Conservation (phyloP, 2,797 vertebrate genomes). For the Sarcoramphus papa region DNA sequence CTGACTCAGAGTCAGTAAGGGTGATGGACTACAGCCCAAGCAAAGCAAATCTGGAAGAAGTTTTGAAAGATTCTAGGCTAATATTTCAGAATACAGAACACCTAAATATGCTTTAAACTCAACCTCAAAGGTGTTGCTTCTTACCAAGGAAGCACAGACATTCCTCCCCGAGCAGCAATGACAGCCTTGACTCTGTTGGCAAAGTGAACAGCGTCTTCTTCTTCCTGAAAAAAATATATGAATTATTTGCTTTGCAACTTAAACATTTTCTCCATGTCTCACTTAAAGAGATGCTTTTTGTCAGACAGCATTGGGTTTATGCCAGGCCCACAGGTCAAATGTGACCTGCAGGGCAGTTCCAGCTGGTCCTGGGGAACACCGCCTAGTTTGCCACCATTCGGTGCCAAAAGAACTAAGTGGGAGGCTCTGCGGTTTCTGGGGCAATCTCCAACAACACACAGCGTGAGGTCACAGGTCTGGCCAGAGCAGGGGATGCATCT, state of each 20-base stretch:
- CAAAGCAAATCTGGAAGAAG: neutral
- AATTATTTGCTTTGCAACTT: neutral
- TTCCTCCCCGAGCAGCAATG: conserved; percentile 79
- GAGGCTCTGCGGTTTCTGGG: neutral
- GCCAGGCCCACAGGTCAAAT: neutral
- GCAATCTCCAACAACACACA: neutral
- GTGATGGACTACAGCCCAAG: neutral
- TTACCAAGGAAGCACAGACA: conserved; percentile 84
- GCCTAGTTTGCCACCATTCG: neutral
- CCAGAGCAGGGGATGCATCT: neutral
- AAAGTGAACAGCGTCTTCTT: conserved; percentile 83
- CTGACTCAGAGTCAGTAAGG: neutral
- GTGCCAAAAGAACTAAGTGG: neutral
- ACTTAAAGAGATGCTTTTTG: neutral
- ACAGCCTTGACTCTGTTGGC: conserved; percentile 85
- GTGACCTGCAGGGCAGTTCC: neutral
- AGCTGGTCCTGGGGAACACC: neutral
- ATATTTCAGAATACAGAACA: neutral
- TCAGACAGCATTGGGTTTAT: neutral
- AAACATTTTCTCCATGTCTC: neutral
- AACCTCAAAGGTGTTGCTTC: neutral
- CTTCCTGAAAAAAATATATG: conserved; percentile 64
- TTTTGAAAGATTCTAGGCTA: neutral
- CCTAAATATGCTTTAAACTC: neutral
- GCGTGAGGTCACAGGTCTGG: neutral